Evolutionary conservation across 2,888 invertebrate species (phyloP), one percentile per base, ranked within the genome.

Genomic region (Melinaea menophilus): DNA sequence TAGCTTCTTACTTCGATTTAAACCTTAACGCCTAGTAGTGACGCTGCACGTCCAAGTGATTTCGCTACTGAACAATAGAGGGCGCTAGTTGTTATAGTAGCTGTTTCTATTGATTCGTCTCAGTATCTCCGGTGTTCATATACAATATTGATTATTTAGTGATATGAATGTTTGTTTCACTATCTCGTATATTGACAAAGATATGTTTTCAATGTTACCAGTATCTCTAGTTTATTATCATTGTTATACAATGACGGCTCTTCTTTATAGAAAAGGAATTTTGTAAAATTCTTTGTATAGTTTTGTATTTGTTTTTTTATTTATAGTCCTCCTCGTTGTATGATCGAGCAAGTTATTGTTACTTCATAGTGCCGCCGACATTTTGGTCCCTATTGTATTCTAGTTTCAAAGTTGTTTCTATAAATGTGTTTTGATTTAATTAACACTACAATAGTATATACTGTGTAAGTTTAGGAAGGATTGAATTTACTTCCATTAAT

Each of bases 11-110:
- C 59, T 31, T 1, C 51, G 59, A 55, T 56, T 48, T 47, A 47
- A 64, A 63, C 69, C 64, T 13, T 13, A 7, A 2, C 55, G 9
- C 58, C 35, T 33, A 35, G 35, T 56, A 63, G 55, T 59, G 31
- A 48, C 61, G 41, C 12, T 56, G 37, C 61, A 61, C 56, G 56
- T 41, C 48, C 35, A 47, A 63, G 66, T 55, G 71, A 75, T 82
- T 74, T 74, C 71, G 81, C 85, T 80, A 84, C 77, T 84, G 74
- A 73, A 76, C 78, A 78, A 78, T 75, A 84, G 85, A 83, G 85
- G 86, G 82, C 85, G 84, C 72, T 71, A 65, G 68, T 9, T 46
- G 77, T 66, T 45, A 55, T 58, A 46, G n/a, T 12, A 46, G 46
- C 55, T 56, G 54, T 34, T 54, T 62, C 64, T 76, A 75, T 77